A percentile compares a stretch with the other conserved stretches of the same genome.
Conservation (phyloP, 2,888 invertebrate genomes). For the Busseola fusca region DNA sequence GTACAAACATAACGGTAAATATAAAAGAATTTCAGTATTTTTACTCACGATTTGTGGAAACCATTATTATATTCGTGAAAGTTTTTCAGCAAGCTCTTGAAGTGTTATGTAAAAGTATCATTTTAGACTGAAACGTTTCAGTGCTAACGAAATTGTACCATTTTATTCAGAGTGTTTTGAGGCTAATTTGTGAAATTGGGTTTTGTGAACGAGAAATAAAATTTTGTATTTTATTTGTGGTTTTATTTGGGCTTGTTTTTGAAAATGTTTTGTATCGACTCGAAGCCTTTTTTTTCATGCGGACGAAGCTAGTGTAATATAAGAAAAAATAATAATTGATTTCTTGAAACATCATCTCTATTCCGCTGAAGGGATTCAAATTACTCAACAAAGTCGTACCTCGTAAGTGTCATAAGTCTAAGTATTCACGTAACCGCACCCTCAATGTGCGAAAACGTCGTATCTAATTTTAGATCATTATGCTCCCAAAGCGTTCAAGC, state of each 20-base stretch:
- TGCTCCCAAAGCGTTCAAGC: constrained; percentile 20
- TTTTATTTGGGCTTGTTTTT: constrained; percentile 23
- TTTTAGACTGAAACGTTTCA: constrained; percentile 45
- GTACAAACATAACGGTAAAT: constrained; percentile 32
- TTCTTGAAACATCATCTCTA: neutral
- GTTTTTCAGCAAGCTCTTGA: constrained; percentile 33
- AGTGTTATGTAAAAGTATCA: constrained; percentile 45
- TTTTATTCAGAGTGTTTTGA: constrained; percentile 34
- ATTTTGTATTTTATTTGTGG: constrained; percentile 25
- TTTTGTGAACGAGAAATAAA: constrained; percentile 29
- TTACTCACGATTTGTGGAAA: constrained; percentile 35
- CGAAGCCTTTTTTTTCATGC: neutral
- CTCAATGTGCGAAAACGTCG: constrained; percentile 8
- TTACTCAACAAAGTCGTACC: constrained; percentile 12
- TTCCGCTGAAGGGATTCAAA: neutral
- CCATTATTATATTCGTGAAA: constrained; percentile 27
- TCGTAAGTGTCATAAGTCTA: neutral
- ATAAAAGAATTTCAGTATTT: constrained; percentile 30
- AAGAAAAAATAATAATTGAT: too few relatives aligned
- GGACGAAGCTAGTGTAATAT: neutral
- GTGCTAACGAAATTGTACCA: constrained; percentile 34
- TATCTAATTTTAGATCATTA: constrained; percentile 6
- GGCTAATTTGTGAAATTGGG: constrained; percentile 48
- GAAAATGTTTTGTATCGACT: neutral
- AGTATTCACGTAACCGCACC: neutral